Evolutionary conservation across 2,888 invertebrate genomes (phyloP), one percentile per base, ranked within the genome.

Genomic region (Palloptera scutellata): DNA sequence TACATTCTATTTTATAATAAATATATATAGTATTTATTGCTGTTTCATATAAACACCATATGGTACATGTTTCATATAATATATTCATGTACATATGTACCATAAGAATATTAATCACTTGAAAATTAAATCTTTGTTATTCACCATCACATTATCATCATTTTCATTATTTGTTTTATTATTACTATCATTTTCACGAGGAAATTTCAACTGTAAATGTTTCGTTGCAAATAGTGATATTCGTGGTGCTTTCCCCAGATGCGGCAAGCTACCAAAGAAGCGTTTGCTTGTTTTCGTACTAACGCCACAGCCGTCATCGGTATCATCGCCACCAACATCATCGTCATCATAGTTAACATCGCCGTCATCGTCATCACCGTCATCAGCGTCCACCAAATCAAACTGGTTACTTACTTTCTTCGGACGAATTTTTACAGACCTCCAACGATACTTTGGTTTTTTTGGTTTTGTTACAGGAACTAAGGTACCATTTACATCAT

Each of bases 251-350:
- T 68, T 72, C 20, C 68, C 64, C 41, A 77, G 64, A 59, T 76
- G 73, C 15, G 76, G 72, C 62, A 78, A 67, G 66, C 78, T 78
- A 17, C 78, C 76, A 60, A 78, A 78, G 48, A 78, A 64, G 19
- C 54, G 53, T 54, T 60, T 55, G 1, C 52, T 13, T 5, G 17
- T 48, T 54, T 45, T 48, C 13, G 45, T 48, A 45, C 11, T 51
- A 20, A 45, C 48, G 48, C 20, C 48, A 48, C 8, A 9, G 15
- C 40, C 57, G 15, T 12, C 40, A 51, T 64, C 61, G 54, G 42
- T 43, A 13, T 59, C 54, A 51, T 41, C 17, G 60, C 41, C 52
- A 41, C 6, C 57, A 20, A 20, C 17, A 10, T 42, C 42, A 15
- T 8, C 45, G 19, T 53, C 45, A 54, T 59, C 57, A 45, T 61